Evolutionary conservation across 1,140 invertebrate species (phyloP).

Genomic region (Dermatophagoides farinae): DNA sequence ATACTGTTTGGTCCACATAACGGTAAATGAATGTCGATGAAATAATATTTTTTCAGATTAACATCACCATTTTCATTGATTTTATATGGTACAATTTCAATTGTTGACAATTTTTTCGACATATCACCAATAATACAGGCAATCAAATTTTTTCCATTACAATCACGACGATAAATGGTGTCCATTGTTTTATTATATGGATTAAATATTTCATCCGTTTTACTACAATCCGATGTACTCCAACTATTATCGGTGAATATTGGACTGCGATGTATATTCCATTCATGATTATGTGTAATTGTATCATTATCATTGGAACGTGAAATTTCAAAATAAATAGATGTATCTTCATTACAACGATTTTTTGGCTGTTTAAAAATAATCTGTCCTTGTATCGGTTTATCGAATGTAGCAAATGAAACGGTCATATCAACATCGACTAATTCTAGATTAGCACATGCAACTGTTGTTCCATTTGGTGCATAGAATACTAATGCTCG

Average conservation of each 20-base stretch:
- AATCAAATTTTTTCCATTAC: conserved; percentile 35
- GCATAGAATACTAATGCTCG: conserved; percentile 55
- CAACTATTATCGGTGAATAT: conserved; percentile 26
- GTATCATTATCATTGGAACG: conserved; percentile 27
- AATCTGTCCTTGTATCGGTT: conserved; percentile 69
- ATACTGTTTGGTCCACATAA: conserved; percentile 55
- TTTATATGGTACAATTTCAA: conserved; percentile 37
- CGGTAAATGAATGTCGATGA: conserved; percentile 61
- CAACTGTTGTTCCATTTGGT: conserved; percentile 24
- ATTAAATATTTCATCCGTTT: conserved; percentile 52
- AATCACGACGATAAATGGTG: conserved; percentile 20
- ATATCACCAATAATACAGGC: conserved; percentile 78
- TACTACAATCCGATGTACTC: conserved; percentile 40
- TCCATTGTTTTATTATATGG: conserved; percentile 42
- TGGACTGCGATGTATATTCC: conserved; percentile 37
- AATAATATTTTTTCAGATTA: conserved; percentile 18
- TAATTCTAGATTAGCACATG: conserved; percentile 32
- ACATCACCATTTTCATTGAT: conserved; percentile 4
- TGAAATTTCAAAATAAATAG: conserved; percentile 25
- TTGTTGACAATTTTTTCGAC: conserved; percentile 56
- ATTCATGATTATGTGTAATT: conserved; percentile 42
- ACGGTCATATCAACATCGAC: conserved; percentile 19
- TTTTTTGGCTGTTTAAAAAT: conserved; percentile 56
- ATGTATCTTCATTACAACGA: conserved; percentile 58
- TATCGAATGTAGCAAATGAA: conserved; percentile 35